Conservation (phyloP, 1,140 invertebrate genomes). For the Palaemon carinicauda region DNA sequence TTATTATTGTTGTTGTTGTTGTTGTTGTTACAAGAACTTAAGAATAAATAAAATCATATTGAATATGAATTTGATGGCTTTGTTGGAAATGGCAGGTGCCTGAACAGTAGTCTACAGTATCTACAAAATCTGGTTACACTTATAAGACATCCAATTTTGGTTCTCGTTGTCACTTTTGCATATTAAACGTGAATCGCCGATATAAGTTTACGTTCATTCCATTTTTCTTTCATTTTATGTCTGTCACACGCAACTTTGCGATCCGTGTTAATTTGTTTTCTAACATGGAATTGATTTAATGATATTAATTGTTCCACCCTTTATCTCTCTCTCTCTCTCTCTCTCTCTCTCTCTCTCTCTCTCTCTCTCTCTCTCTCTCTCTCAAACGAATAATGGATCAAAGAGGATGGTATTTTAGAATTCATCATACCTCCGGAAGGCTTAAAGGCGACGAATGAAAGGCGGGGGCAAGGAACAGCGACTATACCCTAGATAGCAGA, state of each 20-base stretch:
- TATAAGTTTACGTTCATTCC: too few relatives aligned
- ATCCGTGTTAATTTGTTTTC: background rate
- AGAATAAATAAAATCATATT: background rate
- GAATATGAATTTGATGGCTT: too few relatives aligned
- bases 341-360: background rate
- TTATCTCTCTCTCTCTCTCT: slow-evolving; percentile 15
- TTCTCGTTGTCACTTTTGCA: background rate
- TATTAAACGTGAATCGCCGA: too few relatives aligned
- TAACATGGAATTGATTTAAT: background rate
- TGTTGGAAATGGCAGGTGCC: too few relatives aligned
- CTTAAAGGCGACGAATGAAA: too few relatives aligned
- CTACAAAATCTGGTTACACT: too few relatives aligned
- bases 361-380: background rate
- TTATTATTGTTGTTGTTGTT: background rate
- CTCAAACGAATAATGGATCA: too few relatives aligned
- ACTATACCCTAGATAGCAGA: too few relatives aligned
- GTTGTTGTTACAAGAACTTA: background rate
- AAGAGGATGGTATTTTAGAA: too few relatives aligned
- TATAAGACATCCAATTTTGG: too few relatives aligned
- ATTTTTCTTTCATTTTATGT: background rate
- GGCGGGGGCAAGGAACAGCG: too few relatives aligned
- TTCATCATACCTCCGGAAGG: background rate
- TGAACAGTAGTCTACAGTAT: too few relatives aligned
- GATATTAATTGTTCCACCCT: background rate
- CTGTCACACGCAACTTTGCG: background rate